These are phyloP conservation scores for Sweltsa coloradensis DNA, from an alignment of 1,140 invertebrate genomes.

Conservation along the genomic window DNA sequence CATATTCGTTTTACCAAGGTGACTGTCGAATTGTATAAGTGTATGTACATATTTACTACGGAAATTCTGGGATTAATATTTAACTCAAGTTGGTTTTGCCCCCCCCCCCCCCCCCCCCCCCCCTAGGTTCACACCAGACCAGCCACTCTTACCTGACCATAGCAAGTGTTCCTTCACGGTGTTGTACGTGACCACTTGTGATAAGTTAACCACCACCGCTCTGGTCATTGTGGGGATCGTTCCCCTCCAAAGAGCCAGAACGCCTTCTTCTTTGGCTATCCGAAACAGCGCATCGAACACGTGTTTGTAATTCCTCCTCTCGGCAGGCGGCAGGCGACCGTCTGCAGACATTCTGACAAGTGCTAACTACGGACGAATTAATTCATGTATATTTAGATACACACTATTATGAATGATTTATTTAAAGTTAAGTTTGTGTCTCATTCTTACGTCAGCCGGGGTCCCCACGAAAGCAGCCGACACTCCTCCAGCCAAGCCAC, in stretches of 20 bases:
- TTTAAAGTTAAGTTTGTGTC: no score
- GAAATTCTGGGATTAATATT: no score
- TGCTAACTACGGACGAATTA: conserved; percentile 28
- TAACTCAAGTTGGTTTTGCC: no score
- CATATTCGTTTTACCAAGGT: no score
- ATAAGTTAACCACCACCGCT: conserved; percentile 63
- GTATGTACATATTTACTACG: no score
- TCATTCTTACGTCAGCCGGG: conserved; percentile 54
- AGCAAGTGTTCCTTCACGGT: no score
- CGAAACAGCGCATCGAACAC: conserved; percentile 56
- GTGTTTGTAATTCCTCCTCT: conserved; percentile 58
- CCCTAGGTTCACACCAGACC: no score
- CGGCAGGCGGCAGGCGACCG: conserved; percentile 49
- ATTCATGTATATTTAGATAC: neutral
- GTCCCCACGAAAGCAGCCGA: conserved; percentile 61
- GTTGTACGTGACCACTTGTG: conserved; percentile 63
- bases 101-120: no score
- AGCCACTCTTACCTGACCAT: no score
- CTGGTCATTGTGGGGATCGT: conserved; percentile 35
- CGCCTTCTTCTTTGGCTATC: conserved; percentile 57
- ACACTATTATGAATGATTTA: no score
- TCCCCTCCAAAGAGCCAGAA: conserved; percentile 57
- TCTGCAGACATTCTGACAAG: conserved; percentile 68
- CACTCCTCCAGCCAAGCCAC: no score
- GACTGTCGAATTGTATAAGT: no score